Evolutionary conservation across 2,888 invertebrate species (phyloP).

Genomic region (Seira ritae): DNA sequence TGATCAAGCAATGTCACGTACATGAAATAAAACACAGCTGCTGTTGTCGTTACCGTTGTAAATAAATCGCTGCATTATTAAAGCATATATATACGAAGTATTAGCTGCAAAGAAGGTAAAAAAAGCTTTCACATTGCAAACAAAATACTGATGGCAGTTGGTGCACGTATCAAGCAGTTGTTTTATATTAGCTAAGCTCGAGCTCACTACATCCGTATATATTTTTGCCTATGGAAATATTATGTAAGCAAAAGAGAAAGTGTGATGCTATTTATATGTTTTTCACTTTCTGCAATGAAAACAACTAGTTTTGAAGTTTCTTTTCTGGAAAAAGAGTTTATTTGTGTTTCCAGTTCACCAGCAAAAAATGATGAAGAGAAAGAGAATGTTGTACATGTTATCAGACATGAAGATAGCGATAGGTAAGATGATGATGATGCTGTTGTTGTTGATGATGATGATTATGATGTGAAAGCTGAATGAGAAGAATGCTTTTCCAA

Average conservation of each 20-base stretch:
- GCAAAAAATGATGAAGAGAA: conserved; percentile 51
- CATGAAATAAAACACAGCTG: conserved; percentile 56
- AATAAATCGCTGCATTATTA: conserved; percentile 18
- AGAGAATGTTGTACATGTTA: conserved; percentile 46
- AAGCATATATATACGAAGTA: not conserved
- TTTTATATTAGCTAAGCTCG: too few species aligned
- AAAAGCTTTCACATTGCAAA: conserved; percentile 52
- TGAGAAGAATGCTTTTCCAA: conserved; percentile 1
- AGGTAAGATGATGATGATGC: conserved; percentile 42
- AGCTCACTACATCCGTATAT: too few species aligned
- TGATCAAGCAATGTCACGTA: conserved; percentile 53
- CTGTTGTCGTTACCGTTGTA: conserved; percentile 34
- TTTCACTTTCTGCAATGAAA: not conserved
- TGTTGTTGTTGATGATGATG: not conserved
- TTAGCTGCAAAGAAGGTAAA: conserved; percentile 24
- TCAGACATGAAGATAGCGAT: conserved; percentile 35
- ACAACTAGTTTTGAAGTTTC: conserved; percentile 12
- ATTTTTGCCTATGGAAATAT: not conserved
- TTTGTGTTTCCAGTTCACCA: conserved; percentile 50
- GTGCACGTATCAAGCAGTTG: conserved; percentile 43
- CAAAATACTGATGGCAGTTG: conserved; percentile 15
- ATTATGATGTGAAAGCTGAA: conserved; percentile 42
- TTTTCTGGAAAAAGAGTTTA: conserved; percentile 47
- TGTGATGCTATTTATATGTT: not conserved
- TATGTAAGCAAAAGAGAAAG: not conserved